Percentiles rank a stretch among this genome's conserved stretches.
Conservation (phyloP, 2,113 vertebrate species). For the Phainopepla nitens region DNA sequence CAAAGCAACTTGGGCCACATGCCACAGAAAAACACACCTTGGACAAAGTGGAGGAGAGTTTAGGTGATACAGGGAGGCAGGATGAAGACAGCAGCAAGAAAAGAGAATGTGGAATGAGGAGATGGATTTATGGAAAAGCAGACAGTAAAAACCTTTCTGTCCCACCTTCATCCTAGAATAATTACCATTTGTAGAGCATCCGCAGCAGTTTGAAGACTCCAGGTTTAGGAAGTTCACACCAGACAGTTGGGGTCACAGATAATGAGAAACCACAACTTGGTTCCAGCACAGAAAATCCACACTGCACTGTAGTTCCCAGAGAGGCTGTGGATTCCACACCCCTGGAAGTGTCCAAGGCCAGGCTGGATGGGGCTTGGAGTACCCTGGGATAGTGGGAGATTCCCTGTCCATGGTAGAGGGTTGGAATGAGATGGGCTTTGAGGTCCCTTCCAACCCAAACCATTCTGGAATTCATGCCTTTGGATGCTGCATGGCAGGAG, state of each 20-base stretch:
- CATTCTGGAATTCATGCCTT: not conserved
- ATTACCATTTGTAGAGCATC: not conserved
- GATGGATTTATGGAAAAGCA: not conserved
- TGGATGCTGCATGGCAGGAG: not conserved
- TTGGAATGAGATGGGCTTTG: not conserved
- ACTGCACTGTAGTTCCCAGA: not conserved
- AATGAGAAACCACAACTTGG: not conserved
- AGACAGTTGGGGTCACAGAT: not conserved
- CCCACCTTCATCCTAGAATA: not conserved
- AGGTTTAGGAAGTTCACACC: not conserved
- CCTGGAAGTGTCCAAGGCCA: not conserved
- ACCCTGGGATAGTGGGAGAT: fast-evolving
- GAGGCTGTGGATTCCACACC: fast-evolving
- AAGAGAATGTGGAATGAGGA: fast-evolving
- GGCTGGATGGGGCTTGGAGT: fast-evolving
- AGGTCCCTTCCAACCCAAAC: not conserved
- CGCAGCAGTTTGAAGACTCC: fast-evolving
- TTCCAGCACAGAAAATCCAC: not conserved
- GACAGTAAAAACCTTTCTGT: not conserved
- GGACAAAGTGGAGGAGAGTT: not conserved
- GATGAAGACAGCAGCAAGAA: not conserved
- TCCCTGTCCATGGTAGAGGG: not conserved
- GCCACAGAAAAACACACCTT: not conserved
- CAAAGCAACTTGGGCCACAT: fast-evolving
- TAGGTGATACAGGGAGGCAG: fast-evolving